phyloP scores from a whole-genome alignment of 2,888 invertebrate genomes.

The Noctuana brunneofusca region DNA sequence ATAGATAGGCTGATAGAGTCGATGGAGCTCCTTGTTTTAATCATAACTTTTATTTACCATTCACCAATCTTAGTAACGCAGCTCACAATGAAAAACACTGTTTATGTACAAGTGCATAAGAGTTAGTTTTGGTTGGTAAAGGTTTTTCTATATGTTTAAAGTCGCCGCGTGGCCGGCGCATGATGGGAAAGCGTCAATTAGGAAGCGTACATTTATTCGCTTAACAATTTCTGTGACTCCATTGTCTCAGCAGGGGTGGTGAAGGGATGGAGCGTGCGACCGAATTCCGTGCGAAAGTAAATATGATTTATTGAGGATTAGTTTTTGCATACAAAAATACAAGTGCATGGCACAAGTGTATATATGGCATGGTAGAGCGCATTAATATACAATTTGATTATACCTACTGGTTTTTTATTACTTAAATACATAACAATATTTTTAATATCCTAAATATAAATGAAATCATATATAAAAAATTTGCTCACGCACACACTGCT shows the following conservation, averaged over 20 bases:
- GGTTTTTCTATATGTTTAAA: slow-evolving; percentile 49
- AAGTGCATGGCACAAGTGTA: slow-evolving; percentile 35
- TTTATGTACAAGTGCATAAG: slow-evolving; percentile 36
- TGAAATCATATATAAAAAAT: too few species aligned
- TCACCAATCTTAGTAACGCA: background rate
- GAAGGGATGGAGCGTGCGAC: slow-evolving; percentile 39
- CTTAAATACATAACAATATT: too few species aligned
- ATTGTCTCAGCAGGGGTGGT: slow-evolving; percentile 47
- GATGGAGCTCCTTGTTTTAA: slow-evolving; percentile 28
- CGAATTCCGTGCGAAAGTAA: slow-evolving; percentile 29
- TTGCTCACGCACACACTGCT: too few species aligned
- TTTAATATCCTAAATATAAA: too few species aligned
- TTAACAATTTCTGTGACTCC: slow-evolving; percentile 53
- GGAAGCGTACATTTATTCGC: slow-evolving; percentile 73
- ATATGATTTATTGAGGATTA: slow-evolving; percentile 33
- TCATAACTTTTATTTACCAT: slow-evolving; percentile 24
- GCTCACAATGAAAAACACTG: slow-evolving; percentile 22
- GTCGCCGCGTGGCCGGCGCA: slow-evolving; percentile 73
- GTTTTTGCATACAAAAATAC: slow-evolving; percentile 24
- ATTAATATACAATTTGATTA: too few species aligned
- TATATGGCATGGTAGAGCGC: background rate
- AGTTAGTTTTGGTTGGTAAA: slow-evolving; percentile 35
- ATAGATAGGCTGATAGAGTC: slow-evolving; percentile 26
- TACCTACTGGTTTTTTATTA: too few species aligned
- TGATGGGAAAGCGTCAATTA: slow-evolving; percentile 76